These are phyloP conservation scores for Trimorus sp. DNA, from an alignment of 2,888 invertebrate genomes.

Conservation along the genomic window DNA sequence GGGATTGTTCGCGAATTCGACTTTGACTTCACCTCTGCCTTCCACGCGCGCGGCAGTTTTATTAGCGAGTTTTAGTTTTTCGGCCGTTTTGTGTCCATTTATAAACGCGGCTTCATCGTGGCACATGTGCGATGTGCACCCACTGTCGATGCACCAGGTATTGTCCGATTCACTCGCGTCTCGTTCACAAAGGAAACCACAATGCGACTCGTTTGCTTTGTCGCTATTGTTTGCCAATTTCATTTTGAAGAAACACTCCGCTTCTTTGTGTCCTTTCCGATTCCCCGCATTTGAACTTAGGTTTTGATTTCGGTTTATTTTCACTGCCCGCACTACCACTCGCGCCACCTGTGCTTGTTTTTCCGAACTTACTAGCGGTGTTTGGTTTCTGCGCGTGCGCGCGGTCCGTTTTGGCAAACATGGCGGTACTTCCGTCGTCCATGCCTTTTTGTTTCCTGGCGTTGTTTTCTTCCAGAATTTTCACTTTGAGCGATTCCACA, in stretches of 20 bases:
- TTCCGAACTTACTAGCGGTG: too few species aligned
- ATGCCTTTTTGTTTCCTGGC: background rate
- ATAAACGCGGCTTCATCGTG: constrained; percentile 3
- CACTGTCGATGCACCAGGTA: constrained; percentile 41
- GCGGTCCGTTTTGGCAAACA: background rate
- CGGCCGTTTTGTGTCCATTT: background rate
- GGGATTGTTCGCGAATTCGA: background rate
- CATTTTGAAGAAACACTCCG: constrained; percentile 9
- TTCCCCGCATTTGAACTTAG: constrained; percentile 12
- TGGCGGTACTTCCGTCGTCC: constrained; percentile 3
- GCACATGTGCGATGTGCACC: constrained; percentile 55
- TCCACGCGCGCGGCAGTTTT: background rate
- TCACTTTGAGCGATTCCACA: background rate
- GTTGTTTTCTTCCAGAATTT: constrained; percentile 1
- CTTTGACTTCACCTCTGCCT: constrained; percentile 23
- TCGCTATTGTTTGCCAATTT: background rate
- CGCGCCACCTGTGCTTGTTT: background rate
- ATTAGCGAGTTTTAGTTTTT: constrained; percentile 21
- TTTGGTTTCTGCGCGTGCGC: background rate
- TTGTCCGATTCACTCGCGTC: background rate
- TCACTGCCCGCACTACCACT: background rate
- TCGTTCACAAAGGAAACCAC: background rate
- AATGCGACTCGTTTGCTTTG: constrained; percentile 3
- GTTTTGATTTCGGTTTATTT: background rate
- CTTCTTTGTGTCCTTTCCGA: constrained; percentile 21